Evolutionary conservation across 2,797 vertebrate species (phyloP).

Genomic region (Sphenodon punctatus): DNA sequence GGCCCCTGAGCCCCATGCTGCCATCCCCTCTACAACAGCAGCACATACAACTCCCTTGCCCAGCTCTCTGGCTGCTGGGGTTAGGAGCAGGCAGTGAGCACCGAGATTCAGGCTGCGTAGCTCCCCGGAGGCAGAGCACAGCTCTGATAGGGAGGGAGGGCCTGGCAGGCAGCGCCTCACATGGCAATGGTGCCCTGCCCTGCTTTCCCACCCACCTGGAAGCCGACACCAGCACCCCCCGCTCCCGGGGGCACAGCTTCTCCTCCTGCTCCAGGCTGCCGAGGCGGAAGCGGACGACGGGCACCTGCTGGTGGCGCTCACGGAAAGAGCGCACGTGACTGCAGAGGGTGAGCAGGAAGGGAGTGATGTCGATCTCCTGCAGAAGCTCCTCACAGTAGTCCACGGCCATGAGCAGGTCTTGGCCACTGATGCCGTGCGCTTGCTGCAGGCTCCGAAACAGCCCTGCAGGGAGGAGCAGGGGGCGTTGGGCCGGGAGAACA

Average conservation of each 20-base stretch:
- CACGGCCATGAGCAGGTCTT: constrained; percentile 91
- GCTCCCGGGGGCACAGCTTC: constrained; percentile 70
- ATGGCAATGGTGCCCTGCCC: too few relatives aligned
- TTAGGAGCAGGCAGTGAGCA: too few relatives aligned
- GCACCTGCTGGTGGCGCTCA: constrained; percentile 70
- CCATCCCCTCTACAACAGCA: too few relatives aligned
- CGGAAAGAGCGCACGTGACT: constrained; percentile 85
- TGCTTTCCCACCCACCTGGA: constrained; percentile 90
- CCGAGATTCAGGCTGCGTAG: too few relatives aligned
- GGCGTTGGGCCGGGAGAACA: neutral
- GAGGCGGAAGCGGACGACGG: constrained; percentile 77
- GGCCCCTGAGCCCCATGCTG: neutral
- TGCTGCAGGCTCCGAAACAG: constrained; percentile 94
- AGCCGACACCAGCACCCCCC: constrained; percentile 75
- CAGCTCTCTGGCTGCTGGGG: too few relatives aligned
- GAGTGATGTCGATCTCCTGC: constrained; percentile 94
- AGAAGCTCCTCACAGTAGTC: constrained; percentile 97
- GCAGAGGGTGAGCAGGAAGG: constrained; percentile 91
- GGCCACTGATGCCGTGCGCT: constrained; percentile 85
- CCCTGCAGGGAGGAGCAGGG: constrained; percentile 80
- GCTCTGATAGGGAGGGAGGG: too few relatives aligned
- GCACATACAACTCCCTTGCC: too few relatives aligned
- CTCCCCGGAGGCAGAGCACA: too few relatives aligned
- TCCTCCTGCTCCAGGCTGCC: constrained; percentile 81
- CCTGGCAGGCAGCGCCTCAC: too few relatives aligned